phyloP scores from a whole-genome alignment of 1,140 invertebrate species.

The Mamestra configurata region DNA sequence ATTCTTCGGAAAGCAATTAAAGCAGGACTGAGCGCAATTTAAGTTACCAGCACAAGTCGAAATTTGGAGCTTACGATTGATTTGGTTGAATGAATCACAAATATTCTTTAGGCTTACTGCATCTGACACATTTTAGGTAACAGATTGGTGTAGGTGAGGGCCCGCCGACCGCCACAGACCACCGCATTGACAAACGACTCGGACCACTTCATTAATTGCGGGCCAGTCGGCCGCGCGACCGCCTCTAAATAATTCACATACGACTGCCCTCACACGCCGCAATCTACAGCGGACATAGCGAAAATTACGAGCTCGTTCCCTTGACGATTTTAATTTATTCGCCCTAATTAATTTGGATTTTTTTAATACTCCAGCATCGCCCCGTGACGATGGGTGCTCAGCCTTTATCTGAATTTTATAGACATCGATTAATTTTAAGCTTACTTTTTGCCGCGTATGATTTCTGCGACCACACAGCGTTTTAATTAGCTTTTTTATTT shows the following conservation, averaged over 20 bases:
- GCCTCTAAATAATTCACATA: constrained; percentile 85
- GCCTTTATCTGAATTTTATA: constrained; percentile 52
- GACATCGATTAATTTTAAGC: constrained; percentile 52
- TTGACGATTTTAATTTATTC: constrained; percentile 57
- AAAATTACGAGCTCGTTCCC: constrained; percentile 62
- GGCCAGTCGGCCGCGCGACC: constrained; percentile 72
- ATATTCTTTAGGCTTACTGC: constrained; percentile 60
- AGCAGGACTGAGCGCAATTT: constrained; percentile 19
- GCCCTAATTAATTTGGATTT: constrained; percentile 61
- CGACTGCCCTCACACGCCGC: constrained; percentile 63
- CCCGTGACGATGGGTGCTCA: constrained; percentile 38
- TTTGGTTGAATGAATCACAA: constrained; percentile 52
- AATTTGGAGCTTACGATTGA: constrained; percentile 35
- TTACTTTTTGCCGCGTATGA: constrained; percentile 38
- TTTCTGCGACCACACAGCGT: constrained; percentile 1
- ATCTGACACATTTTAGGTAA: constrained; percentile 72
- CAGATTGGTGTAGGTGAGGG: constrained; percentile 70
- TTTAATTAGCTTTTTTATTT: neutral
- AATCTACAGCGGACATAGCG: constrained; percentile 64
- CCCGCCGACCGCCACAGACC: constrained; percentile 61
- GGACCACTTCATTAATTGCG: constrained; percentile 84
- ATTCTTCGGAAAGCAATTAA: constrained; percentile 27
- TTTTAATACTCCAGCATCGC: constrained; percentile 45
- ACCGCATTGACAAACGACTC: constrained; percentile 81
- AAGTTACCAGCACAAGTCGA: neutral